phyloP scores from a whole-genome alignment of 2,888 invertebrate species.

The Melanostoma mellinum region DNA sequence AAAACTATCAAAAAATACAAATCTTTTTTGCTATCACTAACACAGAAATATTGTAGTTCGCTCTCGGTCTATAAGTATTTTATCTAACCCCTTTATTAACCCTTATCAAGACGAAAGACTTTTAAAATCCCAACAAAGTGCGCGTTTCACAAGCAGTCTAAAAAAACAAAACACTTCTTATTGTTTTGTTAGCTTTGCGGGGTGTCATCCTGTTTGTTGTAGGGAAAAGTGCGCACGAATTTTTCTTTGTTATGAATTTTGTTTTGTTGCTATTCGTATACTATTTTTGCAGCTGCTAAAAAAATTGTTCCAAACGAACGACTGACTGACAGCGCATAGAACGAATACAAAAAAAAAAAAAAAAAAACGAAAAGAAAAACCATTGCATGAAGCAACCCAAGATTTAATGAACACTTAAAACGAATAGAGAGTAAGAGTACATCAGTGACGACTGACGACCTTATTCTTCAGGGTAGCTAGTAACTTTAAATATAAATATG shows the following conservation, averaged over 20 bases:
- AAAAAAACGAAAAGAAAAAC: constrained; percentile 21
- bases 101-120: no score
- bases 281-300: constrained; percentile 51
- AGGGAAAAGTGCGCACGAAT: constrained; percentile 40
- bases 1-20: background rate
- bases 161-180: background rate
- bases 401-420: constrained; percentile 28
- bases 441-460: constrained; percentile 46
- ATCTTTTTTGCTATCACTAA: background rate
- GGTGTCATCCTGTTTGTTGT: constrained; percentile 46
- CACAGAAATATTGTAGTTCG: no score
- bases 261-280: constrained; percentile 43
- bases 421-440: constrained; percentile 41
- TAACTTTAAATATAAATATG: no score
- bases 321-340: background rate
- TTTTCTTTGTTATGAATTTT: constrained; percentile 45
- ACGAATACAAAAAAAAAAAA: constrained; percentile 2
- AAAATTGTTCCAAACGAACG: background rate
- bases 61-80: no score
- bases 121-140: background rate
- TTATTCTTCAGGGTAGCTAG: constrained; percentile 26
- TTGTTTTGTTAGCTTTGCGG: constrained; percentile 19
- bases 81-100: no score
- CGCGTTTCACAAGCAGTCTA: background rate
- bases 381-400: constrained; percentile 58